These are phyloP conservation scores for Lycaon pictus DNA, from an alignment of 2,113 vertebrate genomes.

Conservation along the genomic window DNA sequence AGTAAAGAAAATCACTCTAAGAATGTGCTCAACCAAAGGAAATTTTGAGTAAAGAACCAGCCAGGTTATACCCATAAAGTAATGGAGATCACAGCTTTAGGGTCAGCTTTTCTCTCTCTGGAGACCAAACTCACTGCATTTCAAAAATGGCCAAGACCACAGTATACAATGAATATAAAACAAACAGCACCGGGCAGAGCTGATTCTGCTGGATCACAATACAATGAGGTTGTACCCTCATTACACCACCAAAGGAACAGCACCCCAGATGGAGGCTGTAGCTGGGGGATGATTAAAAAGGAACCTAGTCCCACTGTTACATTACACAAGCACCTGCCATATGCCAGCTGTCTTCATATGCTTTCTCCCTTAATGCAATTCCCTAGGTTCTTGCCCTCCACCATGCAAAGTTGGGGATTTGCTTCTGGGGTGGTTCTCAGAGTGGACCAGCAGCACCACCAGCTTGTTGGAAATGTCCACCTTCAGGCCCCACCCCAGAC, in stretches of 20 bases:
- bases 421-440: neutral
- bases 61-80: neutral
- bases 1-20: constrained; percentile 58
- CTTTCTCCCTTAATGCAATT: neutral
- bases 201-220: neutral
- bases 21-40: constrained; percentile 16
- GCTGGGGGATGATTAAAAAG: neutral
- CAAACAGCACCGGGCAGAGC: neutral
- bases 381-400: neutral
- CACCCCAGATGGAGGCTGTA: neutral
- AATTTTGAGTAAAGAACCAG: neutral
- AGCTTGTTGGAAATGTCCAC: neutral
- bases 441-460: neutral
- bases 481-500: neutral
- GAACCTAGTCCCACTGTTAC: neutral
- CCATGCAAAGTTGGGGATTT: neutral
- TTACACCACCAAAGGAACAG: neutral
- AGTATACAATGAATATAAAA: neutral
- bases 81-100: neutral
- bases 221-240: neutral
- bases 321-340: neutral
- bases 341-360: neutral
- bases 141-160: neutral
- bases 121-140: constrained; percentile 11
- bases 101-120: neutral